Conservation (phyloP, 2,797 vertebrate species). For the Xerus rutilus region DNA sequence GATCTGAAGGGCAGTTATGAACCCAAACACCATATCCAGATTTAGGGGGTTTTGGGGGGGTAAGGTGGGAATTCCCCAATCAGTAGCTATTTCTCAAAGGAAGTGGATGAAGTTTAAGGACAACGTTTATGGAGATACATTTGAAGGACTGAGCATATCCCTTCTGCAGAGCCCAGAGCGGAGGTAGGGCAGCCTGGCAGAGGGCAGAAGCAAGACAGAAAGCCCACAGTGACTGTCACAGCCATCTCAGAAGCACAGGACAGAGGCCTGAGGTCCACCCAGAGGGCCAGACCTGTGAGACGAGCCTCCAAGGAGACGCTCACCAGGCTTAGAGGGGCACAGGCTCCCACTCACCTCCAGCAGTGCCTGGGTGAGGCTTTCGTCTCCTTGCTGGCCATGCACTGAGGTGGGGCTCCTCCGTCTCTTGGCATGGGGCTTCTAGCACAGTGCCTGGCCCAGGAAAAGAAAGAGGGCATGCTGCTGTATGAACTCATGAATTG, state of each 20-base stretch:
- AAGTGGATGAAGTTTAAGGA: not conserved
- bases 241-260: accelerated
- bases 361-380: accelerated
- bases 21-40: not conserved
- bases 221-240: accelerated
- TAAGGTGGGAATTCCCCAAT: not conserved
- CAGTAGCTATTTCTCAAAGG: not conserved
- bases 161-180: not conserved
- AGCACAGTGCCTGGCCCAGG: not conserved
- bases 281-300: too few species aligned
- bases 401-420: not conserved
- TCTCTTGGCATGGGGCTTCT: not conserved
- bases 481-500: not conserved
- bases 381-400: not conserved
- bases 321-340: not conserved
- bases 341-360: not conserved
- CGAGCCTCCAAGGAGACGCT: accelerated
- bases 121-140: accelerated
- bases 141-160: not conserved
- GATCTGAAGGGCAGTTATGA: not conserved
- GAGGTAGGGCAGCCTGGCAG: not conserved
- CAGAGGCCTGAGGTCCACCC: not conserved
- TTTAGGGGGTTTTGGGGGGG: too few species aligned
- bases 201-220: not conserved
- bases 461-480: not conserved